A percentile compares a stretch with the other conserved stretches of the same genome.
Evolutionary conservation across 1,140 invertebrate genomes (phyloP).

Genomic region (Triops cancriformis): DNA sequence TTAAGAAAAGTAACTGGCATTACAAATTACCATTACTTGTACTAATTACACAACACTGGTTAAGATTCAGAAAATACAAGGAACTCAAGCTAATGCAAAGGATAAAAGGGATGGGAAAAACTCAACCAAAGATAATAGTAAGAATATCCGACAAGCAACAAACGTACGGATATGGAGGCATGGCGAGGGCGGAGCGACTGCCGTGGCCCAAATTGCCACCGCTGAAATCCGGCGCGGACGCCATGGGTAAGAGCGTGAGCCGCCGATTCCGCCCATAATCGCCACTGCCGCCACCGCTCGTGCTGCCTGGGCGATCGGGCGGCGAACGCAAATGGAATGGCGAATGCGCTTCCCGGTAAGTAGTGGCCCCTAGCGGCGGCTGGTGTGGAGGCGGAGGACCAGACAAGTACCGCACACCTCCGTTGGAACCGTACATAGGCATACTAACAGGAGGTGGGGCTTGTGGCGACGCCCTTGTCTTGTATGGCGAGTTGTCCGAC

Average conservation of each 20-base stretch:
- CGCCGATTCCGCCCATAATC: constrained; percentile 24
- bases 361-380: neutral
- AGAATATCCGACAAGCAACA: neutral
- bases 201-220: neutral
- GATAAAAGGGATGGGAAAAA: too few species aligned
- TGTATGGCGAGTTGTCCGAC: neutral
- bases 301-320: constrained; percentile 15
- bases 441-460: neutral
- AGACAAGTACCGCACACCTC: neutral
- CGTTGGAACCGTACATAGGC: neutral
- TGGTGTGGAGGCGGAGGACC: neutral
- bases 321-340: constrained; percentile 23
- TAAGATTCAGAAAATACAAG: too few species aligned
- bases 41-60: too few species aligned
- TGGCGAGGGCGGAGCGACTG: constrained; percentile 22
- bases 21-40: too few species aligned
- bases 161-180: neutral
- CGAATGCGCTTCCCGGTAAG: constrained; percentile 17
- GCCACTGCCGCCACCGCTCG: neutral
- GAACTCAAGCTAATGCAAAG: too few species aligned
- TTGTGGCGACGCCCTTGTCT: neutral
- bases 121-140: constrained; percentile 12
- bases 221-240: constrained; percentile 20
- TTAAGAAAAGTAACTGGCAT: too few species aligned
- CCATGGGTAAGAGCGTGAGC: constrained; percentile 21